Evolutionary conservation across 2,888 invertebrate genomes (phyloP), one percentile per base, ranked within the genome.

Genomic region (Gymnoscelis rufifasciata): DNA sequence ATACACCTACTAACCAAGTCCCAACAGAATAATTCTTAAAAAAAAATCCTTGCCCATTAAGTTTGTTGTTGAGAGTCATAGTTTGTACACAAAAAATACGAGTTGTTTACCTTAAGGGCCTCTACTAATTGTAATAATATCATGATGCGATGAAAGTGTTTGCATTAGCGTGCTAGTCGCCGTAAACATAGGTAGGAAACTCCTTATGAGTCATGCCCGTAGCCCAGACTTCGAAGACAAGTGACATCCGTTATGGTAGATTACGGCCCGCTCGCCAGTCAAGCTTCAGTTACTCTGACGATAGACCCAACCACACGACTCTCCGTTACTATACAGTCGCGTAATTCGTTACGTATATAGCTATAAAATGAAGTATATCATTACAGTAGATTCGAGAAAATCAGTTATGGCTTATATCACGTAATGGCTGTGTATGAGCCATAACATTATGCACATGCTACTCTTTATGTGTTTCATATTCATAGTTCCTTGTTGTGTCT

Each of bases 371-470:
- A 35, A 10, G 35, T 12, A 30, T 35, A 43, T 27, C 38, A 35
- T 27, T 19, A 46, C 5, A 35, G 15, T 24, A 33, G 38, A 12
- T 46, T 38, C 44, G 45, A 41, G 36, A 42, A 37, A 33, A 49
- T 52, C 47, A 38, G 43, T 35, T 50, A 38, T 51, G 40, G 36
- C 53, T 50, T 45, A 43, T 35, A 50, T 50, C 46, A 54, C 54
- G 48, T 51, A 56, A 54, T 44, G 41, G 35, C 24, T 43, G 23
- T 43, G 51, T 51, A 29, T 38, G 43, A 42, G 43, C 40, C 35
- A 39, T 38, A 44, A 46, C 33, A 47, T 53, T 46, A 53, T 43
- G 46, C 40, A 15, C 10, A 30, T 29, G 47, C 47, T 46, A 44
- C 52, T 52, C 47, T 40, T 38, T 31, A 12, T 28, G 13, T 52